Conservation (phyloP, 1,140 invertebrate species). For the Melanaphis sacchari region DNA sequence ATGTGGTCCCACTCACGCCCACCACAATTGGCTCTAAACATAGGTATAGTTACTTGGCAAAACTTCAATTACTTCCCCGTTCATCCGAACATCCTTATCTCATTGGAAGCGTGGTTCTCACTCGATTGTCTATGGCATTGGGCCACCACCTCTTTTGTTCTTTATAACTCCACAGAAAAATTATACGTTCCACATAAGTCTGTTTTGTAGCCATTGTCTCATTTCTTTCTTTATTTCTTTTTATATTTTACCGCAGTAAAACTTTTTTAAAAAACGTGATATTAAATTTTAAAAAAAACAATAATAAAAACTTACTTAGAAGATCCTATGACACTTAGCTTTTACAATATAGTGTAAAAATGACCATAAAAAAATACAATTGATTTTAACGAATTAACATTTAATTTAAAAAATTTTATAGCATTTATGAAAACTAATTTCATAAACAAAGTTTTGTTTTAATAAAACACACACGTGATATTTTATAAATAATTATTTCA, state of each 20-base stretch:
- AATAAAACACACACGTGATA: neutral
- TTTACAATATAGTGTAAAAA: neutral
- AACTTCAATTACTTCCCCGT: slow-evolving; percentile 49
- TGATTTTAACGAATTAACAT: neutral
- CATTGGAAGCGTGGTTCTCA: neutral
- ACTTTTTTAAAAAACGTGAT: neutral
- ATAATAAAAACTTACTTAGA: neutral
- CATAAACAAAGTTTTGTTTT: too few relatives aligned
- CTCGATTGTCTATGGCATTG: slow-evolving; percentile 52
- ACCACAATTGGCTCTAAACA: neutral
- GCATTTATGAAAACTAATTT: neutral
- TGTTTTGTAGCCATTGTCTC: slow-evolving; percentile 24
- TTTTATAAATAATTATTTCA: neutral
- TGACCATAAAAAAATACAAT: neutral
- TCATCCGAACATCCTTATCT: slow-evolving; percentile 7
- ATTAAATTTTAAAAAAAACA: slow-evolving; percentile 6
- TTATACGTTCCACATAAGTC: slow-evolving; percentile 48
- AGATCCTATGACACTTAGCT: neutral
- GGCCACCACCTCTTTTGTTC: slow-evolving; percentile 55
- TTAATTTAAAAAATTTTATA: neutral
- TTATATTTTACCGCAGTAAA: neutral
- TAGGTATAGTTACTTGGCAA: slow-evolving; percentile 46
- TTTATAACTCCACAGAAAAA: slow-evolving; percentile 33
- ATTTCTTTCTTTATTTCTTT: neutral
- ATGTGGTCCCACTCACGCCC: too few relatives aligned